Evolutionary conservation across 2,888 invertebrate genomes (phyloP), one percentile per base, ranked within the genome.

Genomic region (Eudasyphora cyanicolor): DNA sequence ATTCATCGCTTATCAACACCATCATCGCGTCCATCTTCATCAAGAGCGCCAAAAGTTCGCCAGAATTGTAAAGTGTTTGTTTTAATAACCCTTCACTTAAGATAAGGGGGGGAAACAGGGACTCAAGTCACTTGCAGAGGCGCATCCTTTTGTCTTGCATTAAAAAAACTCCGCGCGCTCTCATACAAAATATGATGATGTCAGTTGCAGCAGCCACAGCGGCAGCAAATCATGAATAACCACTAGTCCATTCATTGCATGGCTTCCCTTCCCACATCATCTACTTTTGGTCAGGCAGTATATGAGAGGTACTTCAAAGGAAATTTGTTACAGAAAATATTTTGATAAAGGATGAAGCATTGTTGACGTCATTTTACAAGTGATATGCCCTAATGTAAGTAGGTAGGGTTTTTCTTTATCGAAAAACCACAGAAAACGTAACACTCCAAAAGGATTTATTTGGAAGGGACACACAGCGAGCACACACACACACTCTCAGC

Each of bases 271-370:
- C 19, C 4, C 2, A 49, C n/a, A n/a, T 10, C 27, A n/a, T 5
- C 2, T 14, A 17, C n/a, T 32, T 32, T 6, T 21, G 24, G 2
- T 4, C 14, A 27, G 27, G 14, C 1, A 57, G 27, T 49, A n/a
- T n/a, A 17, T 60, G 60, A 60, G 60, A 3, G n/a, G 10, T 14
- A 27, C 57, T 57, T 57, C 27, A 27, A 27, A 57, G 57, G 27
- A 57, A n/a, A 12, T 2, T n/a, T 29, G 60, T 60, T 29, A n/a
- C 29, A 29, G 60, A 60, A 29, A 29, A 29, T 60, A 29, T 60
- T 60, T 60, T 60, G 60, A 60, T 60, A 17, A 60, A 60, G 60
- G 60, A 60, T 60, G 21, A 60, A 12, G 12, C 12, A 19, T 29
- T 29, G 29, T 14, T 12, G 14, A 24, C 24, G 27, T 8, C 27